Evolutionary conservation across 1,140 invertebrate genomes (phyloP).

Genomic region (Pogonognathellus flavescens): DNA sequence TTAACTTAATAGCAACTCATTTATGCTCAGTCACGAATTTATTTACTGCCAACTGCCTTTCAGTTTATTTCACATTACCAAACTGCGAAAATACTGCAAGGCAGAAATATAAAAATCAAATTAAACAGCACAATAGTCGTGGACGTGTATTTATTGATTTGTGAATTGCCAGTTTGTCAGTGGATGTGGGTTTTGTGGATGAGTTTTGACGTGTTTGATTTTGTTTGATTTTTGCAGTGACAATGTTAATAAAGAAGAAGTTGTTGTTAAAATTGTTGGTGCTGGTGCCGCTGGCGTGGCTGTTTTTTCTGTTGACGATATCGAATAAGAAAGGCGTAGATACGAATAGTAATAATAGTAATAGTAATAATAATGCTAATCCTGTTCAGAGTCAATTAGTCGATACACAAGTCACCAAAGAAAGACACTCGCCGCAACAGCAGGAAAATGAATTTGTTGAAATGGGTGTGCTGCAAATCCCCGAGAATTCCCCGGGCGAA

Average conservation of each 20-base stretch:
- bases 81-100: too few species aligned
- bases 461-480: slow-evolving; percentile 53
- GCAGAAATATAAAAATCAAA: too few species aligned
- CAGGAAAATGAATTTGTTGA: slow-evolving; percentile 2
- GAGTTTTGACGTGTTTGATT: too few species aligned
- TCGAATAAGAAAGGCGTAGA: slow-evolving; percentile 6
- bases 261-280: slow-evolving; percentile 52
- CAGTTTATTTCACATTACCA: too few species aligned
- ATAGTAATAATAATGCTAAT: not conserved
- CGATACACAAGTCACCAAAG: not conserved
- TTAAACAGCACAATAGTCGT: too few species aligned
- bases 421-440: not conserved
- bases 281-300: slow-evolving; percentile 53
- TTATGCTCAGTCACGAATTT: too few species aligned
- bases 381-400: not conserved
- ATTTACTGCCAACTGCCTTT: too few species aligned
- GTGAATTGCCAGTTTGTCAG: too few species aligned
- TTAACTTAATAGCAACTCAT: too few species aligned
- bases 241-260: slow-evolving; percentile 36
- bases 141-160: too few species aligned
- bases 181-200: too few species aligned
- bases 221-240: not conserved
- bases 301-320: slow-evolving; percentile 39
- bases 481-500: slow-evolving; percentile 73
- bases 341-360: not conserved